These are phyloP conservation scores for Tinamus guttatus DNA, from an alignment of 2,113 vertebrate genomes.

Conservation along the genomic window DNA sequence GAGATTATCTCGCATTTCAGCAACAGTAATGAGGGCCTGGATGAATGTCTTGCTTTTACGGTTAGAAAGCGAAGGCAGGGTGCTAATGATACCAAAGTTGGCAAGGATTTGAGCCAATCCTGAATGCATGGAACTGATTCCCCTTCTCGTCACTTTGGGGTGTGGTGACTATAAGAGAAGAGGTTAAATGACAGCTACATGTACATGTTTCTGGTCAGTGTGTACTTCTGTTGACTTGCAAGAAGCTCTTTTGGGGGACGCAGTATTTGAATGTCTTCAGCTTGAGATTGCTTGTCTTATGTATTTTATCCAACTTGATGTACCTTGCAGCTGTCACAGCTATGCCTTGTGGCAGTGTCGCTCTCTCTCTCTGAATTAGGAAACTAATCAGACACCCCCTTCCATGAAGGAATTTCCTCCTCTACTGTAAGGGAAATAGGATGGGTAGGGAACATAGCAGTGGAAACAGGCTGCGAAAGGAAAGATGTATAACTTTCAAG, in stretches of 20 bases:
- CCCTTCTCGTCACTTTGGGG: no score
- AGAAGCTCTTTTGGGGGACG: background rate
- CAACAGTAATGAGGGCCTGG: background rate
- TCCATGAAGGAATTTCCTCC: background rate
- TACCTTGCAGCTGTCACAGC: background rate
- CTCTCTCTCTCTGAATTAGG: background rate
- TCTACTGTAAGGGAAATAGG: accelerated
- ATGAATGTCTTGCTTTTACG: background rate
- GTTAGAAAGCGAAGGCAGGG: background rate
- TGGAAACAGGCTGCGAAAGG: background rate
- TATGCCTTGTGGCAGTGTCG: accelerated
- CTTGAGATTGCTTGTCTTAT: background rate
- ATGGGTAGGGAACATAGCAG: background rate
- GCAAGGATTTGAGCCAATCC: background rate
- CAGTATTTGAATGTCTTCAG: accelerated
- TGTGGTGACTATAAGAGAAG: background rate
- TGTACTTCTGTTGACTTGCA: background rate
- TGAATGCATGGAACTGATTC: background rate
- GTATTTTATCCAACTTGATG: background rate
- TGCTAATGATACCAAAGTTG: background rate
- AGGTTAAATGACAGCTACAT: background rate
- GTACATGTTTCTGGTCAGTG: accelerated
- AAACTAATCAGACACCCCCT: background rate
- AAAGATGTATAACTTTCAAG: background rate
- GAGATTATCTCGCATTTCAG: slow-evolving; percentile 4